A percentile compares a stretch with the other conserved stretches of the same genome.
These are phyloP conservation scores for Popillia japonica DNA, from an alignment of 1,140 invertebrate species.

Conservation along the genomic window DNA sequence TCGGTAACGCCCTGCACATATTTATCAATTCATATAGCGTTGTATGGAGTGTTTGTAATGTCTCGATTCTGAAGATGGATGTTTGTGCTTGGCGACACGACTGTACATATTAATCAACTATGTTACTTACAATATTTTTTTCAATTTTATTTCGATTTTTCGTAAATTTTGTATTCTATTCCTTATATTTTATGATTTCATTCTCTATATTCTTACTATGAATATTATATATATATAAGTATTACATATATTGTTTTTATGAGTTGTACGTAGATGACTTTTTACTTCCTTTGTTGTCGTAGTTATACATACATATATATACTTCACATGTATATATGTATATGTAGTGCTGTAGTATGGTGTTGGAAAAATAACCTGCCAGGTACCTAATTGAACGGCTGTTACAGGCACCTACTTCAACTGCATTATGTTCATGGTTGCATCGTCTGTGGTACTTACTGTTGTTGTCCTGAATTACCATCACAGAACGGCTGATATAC, in stretches of 20 bases:
- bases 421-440: slow-evolving; percentile 99
- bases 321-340: too few species aligned
- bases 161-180: neutral
- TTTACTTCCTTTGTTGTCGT: slow-evolving; percentile 40
- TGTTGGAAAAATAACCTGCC: neutral
- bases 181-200: neutral
- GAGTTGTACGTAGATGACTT: slow-evolving; percentile 15
- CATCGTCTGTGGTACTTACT: slow-evolving; percentile 96
- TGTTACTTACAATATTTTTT: slow-evolving; percentile 14
- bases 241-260: slow-evolving; percentile 12
- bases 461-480: slow-evolving; percentile 99
- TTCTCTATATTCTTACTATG: slow-evolving; percentile 38
- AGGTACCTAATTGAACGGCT: slow-evolving; percentile 36
- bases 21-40: slow-evolving; percentile 42
- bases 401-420: slow-evolving; percentile 97
- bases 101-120: slow-evolving; percentile 46
- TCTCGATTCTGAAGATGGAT: slow-evolving; percentile 49
- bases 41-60: slow-evolving; percentile 47
- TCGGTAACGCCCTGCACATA: neutral
- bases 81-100: slow-evolving; percentile 50
- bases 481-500: slow-evolving; percentile 95
- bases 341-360: slow-evolving; percentile 38
- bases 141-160: slow-evolving; percentile 39
- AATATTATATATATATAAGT: neutral
- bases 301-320: too few species aligned